A percentile compares a stretch with the other conserved stretches of the same genome.
phyloP scores from a whole-genome alignment of 2,113 vertebrate genomes.

The Cyprinodon tularosa region DNA sequence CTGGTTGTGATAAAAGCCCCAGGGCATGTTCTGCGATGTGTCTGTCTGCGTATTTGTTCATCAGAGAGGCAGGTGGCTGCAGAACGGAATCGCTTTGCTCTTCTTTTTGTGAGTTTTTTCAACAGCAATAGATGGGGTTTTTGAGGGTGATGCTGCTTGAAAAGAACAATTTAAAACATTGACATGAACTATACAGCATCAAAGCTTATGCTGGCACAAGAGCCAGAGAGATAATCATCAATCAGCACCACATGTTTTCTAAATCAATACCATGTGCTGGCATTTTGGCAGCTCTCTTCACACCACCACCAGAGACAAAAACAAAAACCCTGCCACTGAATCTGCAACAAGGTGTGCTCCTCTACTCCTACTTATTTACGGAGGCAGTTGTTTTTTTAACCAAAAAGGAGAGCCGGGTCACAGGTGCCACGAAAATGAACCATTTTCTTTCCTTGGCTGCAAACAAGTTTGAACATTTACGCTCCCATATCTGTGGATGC shows the following conservation, averaged over 20 bases:
- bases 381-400: conserved; percentile 66
- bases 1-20: conserved; percentile 55
- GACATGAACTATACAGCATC: background rate
- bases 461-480: conserved; percentile 66
- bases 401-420: conserved; percentile 69
- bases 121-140: conserved; percentile 1
- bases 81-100: conserved; percentile 20
- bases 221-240: conserved; percentile 42
- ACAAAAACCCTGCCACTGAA: conserved; percentile 37
- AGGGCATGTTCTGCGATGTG: conserved; percentile 48
- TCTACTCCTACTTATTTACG: conserved; percentile 62
- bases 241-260: conserved; percentile 44
- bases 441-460: conserved; percentile 52
- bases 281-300: conserved; percentile 48
- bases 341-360: conserved; percentile 44
- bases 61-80: conserved; percentile 40
- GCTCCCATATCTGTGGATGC: conserved; percentile 49
- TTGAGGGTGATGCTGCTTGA: background rate
- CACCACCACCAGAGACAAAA: conserved; percentile 7
- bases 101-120: conserved; percentile 21
- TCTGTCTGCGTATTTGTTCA: conserved; percentile 47
- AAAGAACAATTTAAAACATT: conserved; percentile 3
- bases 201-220: conserved; percentile 21
- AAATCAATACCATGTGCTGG: conserved; percentile 57
- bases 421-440: conserved; percentile 77